These are phyloP conservation scores for Rhyacichthys aspro DNA, from an alignment of 2,797 vertebrate genomes.

Conservation along the genomic window DNA sequence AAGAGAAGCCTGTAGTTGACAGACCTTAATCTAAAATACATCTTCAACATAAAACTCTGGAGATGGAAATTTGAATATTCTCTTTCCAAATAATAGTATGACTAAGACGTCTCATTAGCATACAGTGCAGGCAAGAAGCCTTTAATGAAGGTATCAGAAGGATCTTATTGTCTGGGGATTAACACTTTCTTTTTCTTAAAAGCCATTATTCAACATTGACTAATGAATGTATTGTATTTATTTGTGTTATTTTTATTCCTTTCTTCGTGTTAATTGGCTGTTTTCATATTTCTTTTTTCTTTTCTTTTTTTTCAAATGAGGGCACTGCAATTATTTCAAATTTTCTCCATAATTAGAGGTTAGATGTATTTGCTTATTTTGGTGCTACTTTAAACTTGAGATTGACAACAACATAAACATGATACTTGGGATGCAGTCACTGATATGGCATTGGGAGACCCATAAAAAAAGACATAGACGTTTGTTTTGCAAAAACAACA, in stretches of 20 bases:
- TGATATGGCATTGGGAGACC: conserved; percentile 27
- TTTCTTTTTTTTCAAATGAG: conserved; percentile 75
- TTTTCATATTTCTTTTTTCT: conserved; percentile 77
- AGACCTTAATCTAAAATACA: conserved; percentile 37
- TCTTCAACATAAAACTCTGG: conserved; percentile 46
- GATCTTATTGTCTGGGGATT: conserved; percentile 83
- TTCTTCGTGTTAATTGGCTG: conserved; percentile 83
- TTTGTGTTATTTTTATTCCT: conserved; percentile 83
- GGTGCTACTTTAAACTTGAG: conserved; percentile 60
- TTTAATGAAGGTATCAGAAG: conserved; percentile 86
- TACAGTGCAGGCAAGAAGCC: conserved; percentile 75
- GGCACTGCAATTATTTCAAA: conserved; percentile 79
- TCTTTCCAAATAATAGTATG: conserved; percentile 79
- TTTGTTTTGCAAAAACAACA: conserved; percentile 7
- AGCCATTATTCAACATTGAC: conserved; percentile 82
- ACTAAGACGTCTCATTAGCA: conserved; percentile 82
- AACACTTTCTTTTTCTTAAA: conserved; percentile 81
- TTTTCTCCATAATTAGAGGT: conserved; percentile 74
- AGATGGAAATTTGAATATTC: conserved; percentile 72
- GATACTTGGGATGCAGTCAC: conserved; percentile 8
- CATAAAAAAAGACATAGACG: conserved; percentile 26
- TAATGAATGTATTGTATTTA: conserved; percentile 84
- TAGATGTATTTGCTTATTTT: conserved; percentile 69
- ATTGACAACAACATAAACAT: conserved; percentile 59
- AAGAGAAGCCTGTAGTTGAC: conserved; percentile 22